phyloP scores from a whole-genome alignment of 92 coral and sea anemone species.

The Pocillopora meandrina region DNA sequence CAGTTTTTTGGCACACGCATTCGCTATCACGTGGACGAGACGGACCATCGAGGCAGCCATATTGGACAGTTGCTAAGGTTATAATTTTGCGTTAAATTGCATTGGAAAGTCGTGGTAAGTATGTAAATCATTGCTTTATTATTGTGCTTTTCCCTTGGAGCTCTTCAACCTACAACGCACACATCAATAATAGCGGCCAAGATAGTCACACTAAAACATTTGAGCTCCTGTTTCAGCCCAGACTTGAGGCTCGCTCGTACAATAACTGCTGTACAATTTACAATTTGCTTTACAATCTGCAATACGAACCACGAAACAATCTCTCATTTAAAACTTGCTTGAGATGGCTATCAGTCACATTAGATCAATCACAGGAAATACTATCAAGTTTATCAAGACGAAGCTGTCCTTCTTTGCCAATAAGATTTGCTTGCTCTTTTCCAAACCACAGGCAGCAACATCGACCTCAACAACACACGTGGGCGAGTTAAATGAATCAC shows the following conservation, averaged over 20 bases:
- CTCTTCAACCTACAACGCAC: too few species aligned
- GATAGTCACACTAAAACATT: background rate
- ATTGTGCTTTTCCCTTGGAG: too few species aligned
- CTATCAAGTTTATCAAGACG: slow-evolving; percentile 38
- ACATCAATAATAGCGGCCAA: too few species aligned
- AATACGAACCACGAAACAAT: slow-evolving; percentile 20
- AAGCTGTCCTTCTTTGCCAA: slow-evolving; percentile 40
- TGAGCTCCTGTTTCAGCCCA: too few species aligned
- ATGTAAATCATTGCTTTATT: too few species aligned
- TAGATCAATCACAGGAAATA: slow-evolving; percentile 34
- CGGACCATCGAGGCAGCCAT: too few species aligned
- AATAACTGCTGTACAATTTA: slow-evolving; percentile 8
- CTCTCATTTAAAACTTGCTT: slow-evolving; percentile 19
- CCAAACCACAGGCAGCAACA: slow-evolving; percentile 19
- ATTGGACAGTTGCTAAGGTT: too few species aligned
- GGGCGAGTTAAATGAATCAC: slow-evolving; percentile 15
- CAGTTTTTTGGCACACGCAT: too few species aligned
- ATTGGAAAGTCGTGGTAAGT: too few species aligned
- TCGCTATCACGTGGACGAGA: too few species aligned
- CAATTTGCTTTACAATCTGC: background rate
- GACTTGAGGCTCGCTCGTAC: background rate
- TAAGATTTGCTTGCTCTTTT: background rate
- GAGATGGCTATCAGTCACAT: slow-evolving; percentile 35
- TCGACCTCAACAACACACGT: background rate
- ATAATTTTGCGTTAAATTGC: too few species aligned